These are phyloP conservation scores for Toxotes chatareus DNA, from an alignment of 2,113 vertebrate genomes.

Conservation along the genomic window DNA sequence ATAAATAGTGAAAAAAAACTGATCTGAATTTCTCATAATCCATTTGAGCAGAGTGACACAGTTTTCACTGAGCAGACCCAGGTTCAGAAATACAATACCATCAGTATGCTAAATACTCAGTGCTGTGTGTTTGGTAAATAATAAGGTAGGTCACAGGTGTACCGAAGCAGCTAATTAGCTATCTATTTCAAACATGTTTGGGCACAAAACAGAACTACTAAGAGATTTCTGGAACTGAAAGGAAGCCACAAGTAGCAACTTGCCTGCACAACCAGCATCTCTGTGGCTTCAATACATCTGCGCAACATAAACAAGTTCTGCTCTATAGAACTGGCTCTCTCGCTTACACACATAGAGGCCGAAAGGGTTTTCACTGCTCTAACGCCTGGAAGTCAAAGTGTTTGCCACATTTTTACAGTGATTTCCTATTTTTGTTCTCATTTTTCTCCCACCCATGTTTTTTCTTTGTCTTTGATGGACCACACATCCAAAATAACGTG, in stretches of 20 bases:
- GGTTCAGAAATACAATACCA: slow-evolving; percentile 9
- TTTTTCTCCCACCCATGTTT: neutral
- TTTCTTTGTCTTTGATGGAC: slow-evolving; percentile 22
- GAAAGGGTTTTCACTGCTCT: neutral
- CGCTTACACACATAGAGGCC: neutral
- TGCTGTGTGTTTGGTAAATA: slow-evolving; percentile 33
- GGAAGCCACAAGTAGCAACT: slow-evolving; percentile 63
- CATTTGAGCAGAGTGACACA: neutral
- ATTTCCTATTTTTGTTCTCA: neutral
- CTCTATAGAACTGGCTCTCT: neutral
- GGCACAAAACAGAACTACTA: slow-evolving; percentile 52
- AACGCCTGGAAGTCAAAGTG: neutral
- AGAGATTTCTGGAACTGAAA: slow-evolving; percentile 32
- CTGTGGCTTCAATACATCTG: slow-evolving; percentile 3
- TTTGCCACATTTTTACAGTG: slow-evolving; percentile 6
- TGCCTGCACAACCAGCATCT: slow-evolving; percentile 57
- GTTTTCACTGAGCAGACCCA: slow-evolving; percentile 18
- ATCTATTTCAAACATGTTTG: slow-evolving; percentile 59
- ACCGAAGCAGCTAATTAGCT: slow-evolving; percentile 16
- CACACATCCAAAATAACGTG: slow-evolving; percentile 29
- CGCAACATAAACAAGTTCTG: slow-evolving; percentile 53
- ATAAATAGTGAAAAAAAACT: no score
- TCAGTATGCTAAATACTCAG: slow-evolving; percentile 10
- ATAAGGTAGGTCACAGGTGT: neutral
- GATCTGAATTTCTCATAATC: no score